Evolutionary conservation across 2,888 invertebrate species (phyloP), one percentile per base, ranked within the genome.

Genomic region (Bursaphelenchus okinawaensis): DNA sequence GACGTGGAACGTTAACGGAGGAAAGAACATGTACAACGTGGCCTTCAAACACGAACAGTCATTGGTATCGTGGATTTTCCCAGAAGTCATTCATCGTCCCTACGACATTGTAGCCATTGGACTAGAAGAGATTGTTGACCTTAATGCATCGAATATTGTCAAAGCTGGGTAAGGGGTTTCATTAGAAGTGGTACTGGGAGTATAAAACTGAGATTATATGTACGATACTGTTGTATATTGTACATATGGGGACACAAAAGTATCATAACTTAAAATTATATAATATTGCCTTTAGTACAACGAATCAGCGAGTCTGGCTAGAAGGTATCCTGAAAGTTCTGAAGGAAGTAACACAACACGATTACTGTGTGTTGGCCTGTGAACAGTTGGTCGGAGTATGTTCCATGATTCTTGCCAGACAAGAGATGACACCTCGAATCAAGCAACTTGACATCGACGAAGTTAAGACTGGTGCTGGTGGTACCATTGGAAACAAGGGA

Each of bases 1-100:
- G 19, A 99, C 98, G 0, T 99, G 96, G 86, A 99, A 99, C 85
- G 96, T 99, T 0, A 99, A 99, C 85, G 98, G 98, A 51, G 98
- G 98, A 3, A 95, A 94, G 85, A 94, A 95, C 85, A 95, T 98
- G 82, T 88, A 93, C 73, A 94, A 93, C 84, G 90, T 98, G 62
- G 95, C 91, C 4, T 82, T 82, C 65, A 73, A 77, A 28, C 72
- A 75, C 66, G 84, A 86, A 67, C 83, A 85, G 65, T 83, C 83
- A 9, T 78, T 86, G 62, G 79, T 83, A 50, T 84, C 85, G 67
- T 86, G 86, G 86, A 73, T 83, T 19, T 78, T 83, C 63, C 73
- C 78, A 4, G 20, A 55, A 19, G 29, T 29, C 20, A 23, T 3
- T 24, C 51, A 40, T n/a, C 26, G 24, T 22, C 29, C 61, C 16